These are phyloP conservation scores for Drosophila trichaetosa DNA, from an alignment of 2,888 invertebrate species.

Conservation along the genomic window DNA sequence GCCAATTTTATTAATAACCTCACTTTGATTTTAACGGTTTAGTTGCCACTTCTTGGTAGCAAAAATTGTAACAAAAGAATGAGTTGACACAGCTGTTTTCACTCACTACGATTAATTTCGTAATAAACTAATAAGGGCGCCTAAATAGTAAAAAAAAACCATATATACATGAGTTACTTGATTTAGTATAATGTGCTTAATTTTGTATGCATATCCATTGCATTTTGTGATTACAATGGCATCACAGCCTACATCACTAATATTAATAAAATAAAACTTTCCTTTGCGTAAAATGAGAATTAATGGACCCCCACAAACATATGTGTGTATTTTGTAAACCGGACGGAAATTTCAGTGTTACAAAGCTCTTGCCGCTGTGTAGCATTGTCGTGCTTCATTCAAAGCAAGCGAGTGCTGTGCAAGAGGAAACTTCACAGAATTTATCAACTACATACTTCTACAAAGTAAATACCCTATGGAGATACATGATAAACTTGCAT, in stretches of 20 bases:
- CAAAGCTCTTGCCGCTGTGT: constrained; percentile 31
- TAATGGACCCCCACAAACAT: constrained; percentile 25
- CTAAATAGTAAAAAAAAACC: neutral
- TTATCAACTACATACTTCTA: constrained; percentile 30
- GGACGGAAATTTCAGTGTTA: constrained; percentile 62
- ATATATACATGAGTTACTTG: neutral
- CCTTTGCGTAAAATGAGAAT: constrained; percentile 17
- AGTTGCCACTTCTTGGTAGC: neutral
- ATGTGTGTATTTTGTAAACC: constrained; percentile 32
- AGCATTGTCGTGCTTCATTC: constrained; percentile 26
- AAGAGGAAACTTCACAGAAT: constrained; percentile 33
- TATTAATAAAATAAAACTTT: neutral
- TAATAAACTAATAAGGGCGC: neutral
- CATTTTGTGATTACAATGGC: neutral
- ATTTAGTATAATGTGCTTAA: neutral
- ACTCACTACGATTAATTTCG: neutral
- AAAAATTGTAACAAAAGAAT: neutral
- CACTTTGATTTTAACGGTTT: neutral
- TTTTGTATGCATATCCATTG: neutral
- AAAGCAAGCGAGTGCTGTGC: constrained; percentile 20
- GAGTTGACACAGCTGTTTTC: neutral
- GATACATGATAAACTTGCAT: constrained; percentile 26
- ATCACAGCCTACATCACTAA: neutral
- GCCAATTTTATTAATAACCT: constrained; percentile 1
- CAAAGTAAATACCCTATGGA: constrained; percentile 14